Base-by-base conservation (phyloP, 2,797 vertebrate genomes). In the Oreonectes daqikongensis region DNA sequence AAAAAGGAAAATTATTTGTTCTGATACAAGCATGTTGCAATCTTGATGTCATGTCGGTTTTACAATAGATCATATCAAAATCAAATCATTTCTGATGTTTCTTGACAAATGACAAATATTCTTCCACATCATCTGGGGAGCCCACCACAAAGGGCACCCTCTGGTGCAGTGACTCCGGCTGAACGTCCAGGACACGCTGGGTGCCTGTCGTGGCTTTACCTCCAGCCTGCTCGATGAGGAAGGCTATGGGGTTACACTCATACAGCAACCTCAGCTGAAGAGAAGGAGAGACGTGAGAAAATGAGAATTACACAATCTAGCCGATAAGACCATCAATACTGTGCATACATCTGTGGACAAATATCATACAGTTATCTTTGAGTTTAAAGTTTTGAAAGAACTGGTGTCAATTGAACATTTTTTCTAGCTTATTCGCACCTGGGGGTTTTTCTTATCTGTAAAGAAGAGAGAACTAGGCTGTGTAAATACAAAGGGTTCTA, bases 211-310 rank as follows among this genome's bases (percentile, higher is more conserved):
- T 97, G 0, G 97, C 96, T 1, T 94, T 22, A 12, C 97, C 97
- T 0, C 97, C 97, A 0, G 96, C 96, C 90, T 99, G 97, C 89
- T 99, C 97, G 0, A 99, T 91, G 83, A 99, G 92, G 89, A 95
- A 99, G 72, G 96, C 95, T 65, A 99, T 95, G 26, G 97, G 97
- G 88, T 98, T 99, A 88, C 97, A 98, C 84, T 99, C 97, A 0
- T 99, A 99, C 82, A 99, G 89, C 81, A 99, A 92, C 61, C 97
- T 93, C 76, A 99, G 94, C 97, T 99, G 65, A 8, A 75, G 68
- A 35, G 35, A 32, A 46, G 38, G 28, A 18, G 38, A 69, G 42
- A 76, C 4, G 44, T 15, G 65, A 68, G 4, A 64, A 18, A n/a
- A 22, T 15, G 4, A 52, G 6, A 70, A 46, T 38, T 52, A 28